Conservation (phyloP, 1,140 invertebrate species). For the Bombus cullumanus region DNA sequence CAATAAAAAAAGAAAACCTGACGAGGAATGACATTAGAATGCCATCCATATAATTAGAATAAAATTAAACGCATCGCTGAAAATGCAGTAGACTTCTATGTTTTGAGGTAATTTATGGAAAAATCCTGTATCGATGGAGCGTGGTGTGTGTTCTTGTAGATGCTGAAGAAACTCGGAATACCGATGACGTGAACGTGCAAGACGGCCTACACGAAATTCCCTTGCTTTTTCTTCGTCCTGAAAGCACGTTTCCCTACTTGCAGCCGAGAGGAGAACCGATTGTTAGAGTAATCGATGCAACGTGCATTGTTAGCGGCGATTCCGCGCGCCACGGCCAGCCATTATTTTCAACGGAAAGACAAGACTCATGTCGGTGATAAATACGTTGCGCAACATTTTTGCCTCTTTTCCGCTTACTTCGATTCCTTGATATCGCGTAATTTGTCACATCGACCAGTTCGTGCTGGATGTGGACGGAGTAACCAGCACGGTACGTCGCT, state of each 20-base stretch:
- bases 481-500: background rate
- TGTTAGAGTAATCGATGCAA: conserved; percentile 27
- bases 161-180: conserved; percentile 18
- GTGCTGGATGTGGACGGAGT: background rate
- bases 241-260: conserved; percentile 10
- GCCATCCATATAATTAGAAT: conserved; percentile 59
- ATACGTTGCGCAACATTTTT: conserved; percentile 33
- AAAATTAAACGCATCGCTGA: conserved; percentile 11
- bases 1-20: conserved; percentile 1
- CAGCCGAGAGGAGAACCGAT: conserved; percentile 1
- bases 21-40: conserved; percentile 61
- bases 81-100: background rate
- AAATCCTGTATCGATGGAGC: background rate
- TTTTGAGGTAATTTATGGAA: conserved; percentile 27
- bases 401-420: conserved; percentile 24
- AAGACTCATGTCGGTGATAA: conserved; percentile 45
- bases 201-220: conserved; percentile 31
- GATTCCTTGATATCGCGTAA: conserved; percentile 42
- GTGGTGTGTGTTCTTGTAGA: background rate
- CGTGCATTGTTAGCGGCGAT: conserved; percentile 18
- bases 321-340: background rate
- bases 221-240: background rate
- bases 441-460: conserved; percentile 58
- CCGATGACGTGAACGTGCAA: conserved; percentile 9
- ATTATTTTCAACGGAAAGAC: conserved; percentile 41